A percentile compares a stretch with the other conserved stretches of the same genome.
Evolutionary conservation across 2,888 invertebrate genomes (phyloP).

Genomic region (Troglohyphantes excavatus): DNA sequence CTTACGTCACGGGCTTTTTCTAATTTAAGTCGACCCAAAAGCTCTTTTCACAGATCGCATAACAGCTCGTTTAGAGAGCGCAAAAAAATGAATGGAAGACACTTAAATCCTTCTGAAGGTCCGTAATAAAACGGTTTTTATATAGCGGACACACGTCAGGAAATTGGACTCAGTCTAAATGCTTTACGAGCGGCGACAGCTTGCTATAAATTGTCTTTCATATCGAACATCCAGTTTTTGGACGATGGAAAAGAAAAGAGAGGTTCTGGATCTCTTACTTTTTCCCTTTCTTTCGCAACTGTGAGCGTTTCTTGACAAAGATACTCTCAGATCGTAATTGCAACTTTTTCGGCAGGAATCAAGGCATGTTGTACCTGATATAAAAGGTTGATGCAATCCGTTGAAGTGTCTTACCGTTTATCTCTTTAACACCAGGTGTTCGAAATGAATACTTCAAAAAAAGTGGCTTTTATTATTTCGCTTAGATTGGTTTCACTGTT

Average conservation of each 20-base stretch:
- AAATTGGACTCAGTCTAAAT: slow-evolving; percentile 71
- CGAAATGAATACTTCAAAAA: too few relatives aligned
- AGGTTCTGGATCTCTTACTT: slow-evolving; percentile 25
- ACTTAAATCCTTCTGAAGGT: slow-evolving; percentile 28
- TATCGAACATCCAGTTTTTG: slow-evolving; percentile 46
- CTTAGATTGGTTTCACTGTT: too few relatives aligned
- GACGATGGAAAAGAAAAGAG: not conserved
- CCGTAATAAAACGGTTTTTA: slow-evolving; percentile 61
- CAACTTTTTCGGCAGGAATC: not conserved
- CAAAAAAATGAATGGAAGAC: slow-evolving; percentile 14
- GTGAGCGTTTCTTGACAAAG: slow-evolving; percentile 22
- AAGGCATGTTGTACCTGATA: not conserved
- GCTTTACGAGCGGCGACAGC: slow-evolving; percentile 73
- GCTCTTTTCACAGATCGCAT: not conserved
- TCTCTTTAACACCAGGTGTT: too few relatives aligned
- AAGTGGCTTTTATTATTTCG: too few relatives aligned
- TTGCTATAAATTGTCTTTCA: slow-evolving; percentile 74
- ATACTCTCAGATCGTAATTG: slow-evolving; percentile 48
- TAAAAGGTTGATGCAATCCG: too few relatives aligned
- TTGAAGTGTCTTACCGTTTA: too few relatives aligned
- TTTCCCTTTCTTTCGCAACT: slow-evolving; percentile 39
- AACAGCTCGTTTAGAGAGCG: not conserved
- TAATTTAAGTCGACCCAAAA: not conserved
- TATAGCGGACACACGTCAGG: slow-evolving; percentile 54
- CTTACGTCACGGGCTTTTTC: not conserved